Evolutionary conservation across 2,888 invertebrate species (phyloP), one percentile per base, ranked within the genome.

Genomic region (Malacosoma neustria): DNA sequence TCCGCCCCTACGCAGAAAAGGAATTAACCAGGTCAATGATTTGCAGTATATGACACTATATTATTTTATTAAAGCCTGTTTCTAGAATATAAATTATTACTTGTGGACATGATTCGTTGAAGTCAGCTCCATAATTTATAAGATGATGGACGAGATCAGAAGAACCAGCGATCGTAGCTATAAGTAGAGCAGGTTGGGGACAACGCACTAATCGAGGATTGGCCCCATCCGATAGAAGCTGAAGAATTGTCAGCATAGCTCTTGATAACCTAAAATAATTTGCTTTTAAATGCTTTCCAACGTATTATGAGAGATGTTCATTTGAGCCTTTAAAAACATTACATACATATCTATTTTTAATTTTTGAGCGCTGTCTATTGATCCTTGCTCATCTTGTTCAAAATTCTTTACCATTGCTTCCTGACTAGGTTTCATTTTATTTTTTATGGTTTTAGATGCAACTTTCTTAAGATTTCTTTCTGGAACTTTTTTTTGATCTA

Each of bases 121-220:
- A 48, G 41, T 82, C 56, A 36, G 72, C 77, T 2, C 80, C 80
- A 40, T 63, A 41, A 3, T 49, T 42, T 1, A 72, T 47, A 22
- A 84, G 53, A 14, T 57, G 49, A 2, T 49, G 49, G 12, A 82
- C 49, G 4, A 80, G 48, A 14, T 72, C 64, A 2, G 72, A 33
- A 33, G 45, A 51, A 1, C 63, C 63, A 1, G 74, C 54, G 1
- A 54, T 36, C 1, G 62, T 45, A 3, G 77, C 80, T 15, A 73
- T 59, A 13, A 69, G 55, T 3, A 82, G 41, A 1, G 77, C 72
- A 3, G 79, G 60, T 31, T 73, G 72, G 2, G 84, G 82, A 58
- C 68, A 79, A 12, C 47, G 49, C 5, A 73, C 69, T 11, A 64
- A 49, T 5, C 50, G 54, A 0, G 80, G 79, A 40, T 73, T 54